Conservation (phyloP, 1,140 invertebrate species). For the Drosophila teissieri region DNA sequence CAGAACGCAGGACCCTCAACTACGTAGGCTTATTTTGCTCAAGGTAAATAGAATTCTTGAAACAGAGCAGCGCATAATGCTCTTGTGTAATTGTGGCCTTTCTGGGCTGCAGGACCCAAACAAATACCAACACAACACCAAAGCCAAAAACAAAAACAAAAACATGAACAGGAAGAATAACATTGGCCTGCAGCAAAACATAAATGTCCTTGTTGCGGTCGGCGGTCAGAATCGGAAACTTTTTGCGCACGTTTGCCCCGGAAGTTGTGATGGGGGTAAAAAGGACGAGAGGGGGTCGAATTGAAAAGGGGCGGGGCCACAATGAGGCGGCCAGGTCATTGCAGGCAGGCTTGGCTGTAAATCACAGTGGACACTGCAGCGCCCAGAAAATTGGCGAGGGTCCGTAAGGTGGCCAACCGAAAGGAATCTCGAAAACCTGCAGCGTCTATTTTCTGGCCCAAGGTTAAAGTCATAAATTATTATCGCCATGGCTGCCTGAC, state of each 20-base stretch:
- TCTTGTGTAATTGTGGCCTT: slow-evolving; percentile 69
- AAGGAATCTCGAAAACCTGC: slow-evolving; percentile 32
- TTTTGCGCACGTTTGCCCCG: slow-evolving; percentile 61
- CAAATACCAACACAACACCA: slow-evolving; percentile 18
- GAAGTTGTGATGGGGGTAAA: slow-evolving; percentile 24
- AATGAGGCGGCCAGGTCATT: slow-evolving; percentile 53
- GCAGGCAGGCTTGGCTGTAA: slow-evolving; percentile 63
- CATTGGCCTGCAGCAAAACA: slow-evolving; percentile 66
- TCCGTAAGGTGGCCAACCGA: slow-evolving; percentile 29
- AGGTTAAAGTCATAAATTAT: slow-evolving; percentile 77
- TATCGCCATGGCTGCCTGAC: slow-evolving; percentile 29
- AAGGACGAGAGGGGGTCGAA: background rate
- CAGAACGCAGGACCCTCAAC: slow-evolving; percentile 1
- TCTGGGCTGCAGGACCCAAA: background rate
- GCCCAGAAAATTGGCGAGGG: slow-evolving; percentile 45
- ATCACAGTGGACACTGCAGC: slow-evolving; percentile 61
- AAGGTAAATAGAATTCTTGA: slow-evolving; percentile 57
- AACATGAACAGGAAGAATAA: slow-evolving; percentile 44
- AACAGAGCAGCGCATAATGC: slow-evolving; percentile 59
- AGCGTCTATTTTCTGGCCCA: slow-evolving; percentile 51
- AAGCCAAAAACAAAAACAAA: slow-evolving; percentile 25
- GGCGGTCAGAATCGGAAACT: slow-evolving; percentile 59
- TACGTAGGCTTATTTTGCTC: slow-evolving; percentile 15
- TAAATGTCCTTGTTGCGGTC: slow-evolving; percentile 79
- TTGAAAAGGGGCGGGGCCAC: slow-evolving; percentile 1